Evolutionary conservation across 2,888 invertebrate species (phyloP), one percentile per base, ranked within the genome.

Genomic region (Serripes groenlandicus): DNA sequence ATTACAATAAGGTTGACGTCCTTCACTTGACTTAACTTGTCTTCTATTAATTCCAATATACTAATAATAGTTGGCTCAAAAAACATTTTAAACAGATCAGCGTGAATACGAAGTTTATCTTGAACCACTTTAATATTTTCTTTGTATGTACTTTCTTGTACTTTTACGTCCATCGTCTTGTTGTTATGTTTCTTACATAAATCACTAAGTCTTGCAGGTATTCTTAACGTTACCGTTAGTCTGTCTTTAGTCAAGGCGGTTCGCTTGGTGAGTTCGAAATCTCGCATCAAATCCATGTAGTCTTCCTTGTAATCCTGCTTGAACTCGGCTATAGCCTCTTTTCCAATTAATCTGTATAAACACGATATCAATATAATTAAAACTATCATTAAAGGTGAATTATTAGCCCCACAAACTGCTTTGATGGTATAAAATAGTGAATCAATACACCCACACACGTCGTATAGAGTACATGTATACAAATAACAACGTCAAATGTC

Each of bases 221-320:
- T 15, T 58, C 28, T 58, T 3, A 58, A 28, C 11, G 26, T 26
- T 11, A 58, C 58, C 28, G 11, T 58, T 28, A 11, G 26, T 28
- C 26, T n/a, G 15, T 26, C 58, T 26, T 58, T 58, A 58, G 28
- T 28, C 2, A 26, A 26, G 11, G 58, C 58, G 3, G 23, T 58
- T 58, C 26, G 11, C 15, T 58, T 58, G 11, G 58, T 26, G 15
- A 9, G 11, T 26, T 58, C 58, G 28, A 58, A 58, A 26, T 58
- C 58, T 26, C 58, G 11, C 5, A 58, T 11, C 23, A 58, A 11
- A 58, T 58, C 58, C 28, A 58, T 3, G 28, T 58, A n/a, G 26
- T 58, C 58, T 26, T 58, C 58, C 58, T 28, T 58, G 26, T 23
- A 58, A 58, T 58, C 28, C n/a, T 58, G 58, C 58, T 58, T 58